Percentiles rank a stretch among this genome's conserved stretches.
Evolutionary conservation across 1,140 invertebrate genomes (phyloP).

Genomic region (Papilio machaon): DNA sequence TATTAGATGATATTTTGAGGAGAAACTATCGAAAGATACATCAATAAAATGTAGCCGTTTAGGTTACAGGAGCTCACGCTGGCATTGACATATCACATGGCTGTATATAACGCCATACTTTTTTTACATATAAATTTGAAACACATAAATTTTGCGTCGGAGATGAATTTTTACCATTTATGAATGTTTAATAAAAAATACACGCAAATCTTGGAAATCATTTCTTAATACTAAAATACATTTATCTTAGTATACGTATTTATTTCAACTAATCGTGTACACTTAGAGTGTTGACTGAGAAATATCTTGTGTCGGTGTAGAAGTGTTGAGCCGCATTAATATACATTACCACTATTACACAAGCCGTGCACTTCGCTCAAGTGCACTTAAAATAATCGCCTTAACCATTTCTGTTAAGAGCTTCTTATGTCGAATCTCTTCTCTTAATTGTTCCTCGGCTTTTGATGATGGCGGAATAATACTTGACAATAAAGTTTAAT

Average conservation of each 20-base stretch:
- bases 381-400: slow-evolving; percentile 35
- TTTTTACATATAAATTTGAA: no score
- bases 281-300: not conserved
- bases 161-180: no score
- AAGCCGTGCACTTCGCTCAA: slow-evolving; percentile 32
- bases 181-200: not conserved
- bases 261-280: not conserved
- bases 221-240: not conserved
- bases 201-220: not conserved
- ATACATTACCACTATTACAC: slow-evolving; percentile 28
- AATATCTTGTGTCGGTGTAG: not conserved
- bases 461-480: slow-evolving; percentile 6
- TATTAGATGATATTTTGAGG: no score
- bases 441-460: not conserved
- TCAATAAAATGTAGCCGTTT: no score
- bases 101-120: no score
- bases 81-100: no score
- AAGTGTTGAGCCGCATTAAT: slow-evolving; percentile 32
- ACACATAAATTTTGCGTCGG: no score
- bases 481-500: not conserved
- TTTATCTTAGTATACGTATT: not conserved
- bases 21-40: no score
- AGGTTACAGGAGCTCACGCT: no score
- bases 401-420: slow-evolving; percentile 34
- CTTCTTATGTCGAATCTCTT: slow-evolving; percentile 21